Percentiles rank a stretch among this genome's conserved stretches.
Evolutionary conservation across 2,888 invertebrate genomes (phyloP).

Genomic region (Syrista parreyssii): DNA sequence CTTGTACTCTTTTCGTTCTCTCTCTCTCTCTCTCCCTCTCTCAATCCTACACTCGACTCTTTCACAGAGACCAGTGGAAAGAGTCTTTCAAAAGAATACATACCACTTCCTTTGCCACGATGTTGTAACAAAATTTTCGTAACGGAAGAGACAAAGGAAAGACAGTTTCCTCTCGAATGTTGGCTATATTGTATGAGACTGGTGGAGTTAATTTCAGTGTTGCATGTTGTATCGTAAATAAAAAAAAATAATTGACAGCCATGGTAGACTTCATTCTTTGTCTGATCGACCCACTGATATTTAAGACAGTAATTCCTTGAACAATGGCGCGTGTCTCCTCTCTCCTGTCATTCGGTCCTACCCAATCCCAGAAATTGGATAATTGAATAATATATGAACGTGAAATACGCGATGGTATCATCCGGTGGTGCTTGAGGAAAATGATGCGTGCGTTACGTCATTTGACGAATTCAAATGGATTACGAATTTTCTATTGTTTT

Average conservation of each 20-base stretch:
- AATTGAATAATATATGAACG: constrained; percentile 36
- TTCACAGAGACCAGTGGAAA: not conserved
- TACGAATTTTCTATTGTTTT: constrained; percentile 30
- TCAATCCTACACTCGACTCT: not conserved
- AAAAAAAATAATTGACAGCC: too few relatives aligned
- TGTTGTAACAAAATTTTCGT: not conserved
- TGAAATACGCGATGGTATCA: not conserved
- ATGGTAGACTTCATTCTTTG: not conserved
- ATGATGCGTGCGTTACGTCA: constrained; percentile 26
- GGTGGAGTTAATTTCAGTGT: not conserved
- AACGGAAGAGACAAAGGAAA: not conserved
- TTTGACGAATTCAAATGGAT: constrained; percentile 35
- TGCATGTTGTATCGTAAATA: not conserved
- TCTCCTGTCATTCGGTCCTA: not conserved
- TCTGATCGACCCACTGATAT: constrained; percentile 8
- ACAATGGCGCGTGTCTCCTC: not conserved
- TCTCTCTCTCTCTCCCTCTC: not conserved
- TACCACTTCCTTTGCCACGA: not conserved
- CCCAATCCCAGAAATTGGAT: constrained; percentile 32
- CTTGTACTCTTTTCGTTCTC: not conserved
- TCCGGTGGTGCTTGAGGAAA: not conserved
- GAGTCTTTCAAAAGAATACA: not conserved
- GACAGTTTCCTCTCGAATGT: not conserved
- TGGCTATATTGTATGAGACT: not conserved
- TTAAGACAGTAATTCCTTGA: constrained; percentile 1